Percentiles rank a stretch among this genome's conserved stretches.
phyloP scores from a whole-genome alignment of 2,888 invertebrate species.

The Crossocerus cetratus region DNA sequence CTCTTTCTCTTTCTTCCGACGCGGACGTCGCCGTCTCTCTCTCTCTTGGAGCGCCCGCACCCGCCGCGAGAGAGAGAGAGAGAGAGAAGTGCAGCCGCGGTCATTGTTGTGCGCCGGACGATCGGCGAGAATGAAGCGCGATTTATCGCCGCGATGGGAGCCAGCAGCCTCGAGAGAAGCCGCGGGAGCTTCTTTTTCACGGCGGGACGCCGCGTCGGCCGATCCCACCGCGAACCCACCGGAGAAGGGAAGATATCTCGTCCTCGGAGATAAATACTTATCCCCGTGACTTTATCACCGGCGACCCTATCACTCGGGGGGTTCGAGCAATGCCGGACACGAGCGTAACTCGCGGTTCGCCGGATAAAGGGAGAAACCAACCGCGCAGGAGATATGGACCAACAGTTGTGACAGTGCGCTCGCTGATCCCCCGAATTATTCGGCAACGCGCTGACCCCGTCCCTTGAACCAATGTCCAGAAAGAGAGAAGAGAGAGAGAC shows the following conservation, averaged over 20 bases:
- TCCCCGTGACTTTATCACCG: conserved; percentile 56
- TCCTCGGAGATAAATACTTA: conserved; percentile 54
- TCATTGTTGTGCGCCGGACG: conserved; percentile 48
- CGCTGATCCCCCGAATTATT: conserved; percentile 21
- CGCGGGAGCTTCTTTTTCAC: conserved; percentile 52
- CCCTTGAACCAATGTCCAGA: conserved; percentile 6
- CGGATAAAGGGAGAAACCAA: not conserved
- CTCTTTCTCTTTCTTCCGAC: not conserved
- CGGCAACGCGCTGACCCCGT: conserved; percentile 19
- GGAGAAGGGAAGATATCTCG: conserved; percentile 27
- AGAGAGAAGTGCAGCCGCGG: not conserved
- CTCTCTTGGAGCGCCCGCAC: no score
- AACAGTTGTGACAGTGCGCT: conserved; percentile 2
- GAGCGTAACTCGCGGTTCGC: conserved; percentile 8
- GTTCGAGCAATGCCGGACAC: not conserved
- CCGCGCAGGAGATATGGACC: conserved; percentile 13
- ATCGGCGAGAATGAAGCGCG: conserved; percentile 61
- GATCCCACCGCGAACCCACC: conserved; percentile 36
- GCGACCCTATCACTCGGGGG: not conserved
- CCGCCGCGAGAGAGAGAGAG: no score
- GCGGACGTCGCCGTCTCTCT: conserved; percentile 22
- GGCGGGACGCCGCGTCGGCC: conserved; percentile 48
- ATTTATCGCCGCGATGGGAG: conserved; percentile 58
- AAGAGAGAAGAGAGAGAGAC: conserved; percentile 26
- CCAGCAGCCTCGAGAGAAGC: conserved; percentile 15